phyloP scores from a whole-genome alignment of 2,113 vertebrate genomes.

The Tachycineta bicolor region DNA sequence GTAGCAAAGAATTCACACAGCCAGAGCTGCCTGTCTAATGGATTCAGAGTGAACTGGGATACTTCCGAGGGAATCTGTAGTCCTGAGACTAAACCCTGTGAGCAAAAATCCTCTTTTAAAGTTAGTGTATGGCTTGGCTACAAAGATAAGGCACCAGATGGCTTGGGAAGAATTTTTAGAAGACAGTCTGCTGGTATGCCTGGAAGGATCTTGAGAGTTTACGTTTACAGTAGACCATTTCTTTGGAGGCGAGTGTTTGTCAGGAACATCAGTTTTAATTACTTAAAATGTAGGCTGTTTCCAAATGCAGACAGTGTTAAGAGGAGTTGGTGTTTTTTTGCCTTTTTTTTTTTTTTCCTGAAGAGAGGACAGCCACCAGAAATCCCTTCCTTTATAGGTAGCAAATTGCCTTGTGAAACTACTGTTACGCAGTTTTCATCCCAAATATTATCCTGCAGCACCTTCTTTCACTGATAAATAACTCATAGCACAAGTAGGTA shows the following conservation, averaged over 20 bases:
- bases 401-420: background rate
- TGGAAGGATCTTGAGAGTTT: slow-evolving; percentile 51
- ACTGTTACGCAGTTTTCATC: background rate
- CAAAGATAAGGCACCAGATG: slow-evolving; percentile 67
- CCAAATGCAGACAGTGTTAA: slow-evolving; percentile 26
- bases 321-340: background rate
- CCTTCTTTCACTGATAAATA: slow-evolving; percentile 1
- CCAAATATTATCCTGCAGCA: background rate
- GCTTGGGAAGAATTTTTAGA: slow-evolving; percentile 71
- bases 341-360: background rate
- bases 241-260: slow-evolving; percentile 49
- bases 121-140: slow-evolving; percentile 58
- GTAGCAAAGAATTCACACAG: background rate
- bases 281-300: slow-evolving; percentile 44
- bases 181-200: slow-evolving; percentile 45
- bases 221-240: slow-evolving; percentile 40
- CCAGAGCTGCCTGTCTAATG: background rate
- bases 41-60: background rate
- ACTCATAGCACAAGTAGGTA: background rate
- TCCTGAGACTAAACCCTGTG: background rate
- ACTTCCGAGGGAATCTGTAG: background rate
- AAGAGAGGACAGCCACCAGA: background rate
- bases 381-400: background rate
- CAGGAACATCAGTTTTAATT: slow-evolving; percentile 45
- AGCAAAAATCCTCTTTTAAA: slow-evolving; percentile 52